Conservation (phyloP, 2,888 invertebrate genomes). For the Caenorhabditis afra region DNA sequence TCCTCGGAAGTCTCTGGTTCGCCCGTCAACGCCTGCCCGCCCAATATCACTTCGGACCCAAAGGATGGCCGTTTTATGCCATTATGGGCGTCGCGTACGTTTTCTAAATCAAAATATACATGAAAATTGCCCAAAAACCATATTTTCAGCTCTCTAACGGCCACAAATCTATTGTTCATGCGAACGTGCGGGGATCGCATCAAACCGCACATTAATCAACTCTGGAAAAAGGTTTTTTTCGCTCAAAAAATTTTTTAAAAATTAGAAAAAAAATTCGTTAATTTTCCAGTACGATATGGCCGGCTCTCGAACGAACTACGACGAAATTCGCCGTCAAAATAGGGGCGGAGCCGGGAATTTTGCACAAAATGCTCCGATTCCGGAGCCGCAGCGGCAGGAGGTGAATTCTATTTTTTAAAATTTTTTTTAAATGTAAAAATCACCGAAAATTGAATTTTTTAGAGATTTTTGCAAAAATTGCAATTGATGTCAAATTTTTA, state of each 20-base stretch:
- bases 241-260: not conserved
- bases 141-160: conserved; percentile 64
- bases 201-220: conserved; percentile 65
- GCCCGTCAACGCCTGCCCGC: conserved; percentile 72
- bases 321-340: conserved; percentile 61
- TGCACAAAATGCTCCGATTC: not conserved
- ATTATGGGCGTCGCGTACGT: conserved; percentile 71
- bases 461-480: not conserved
- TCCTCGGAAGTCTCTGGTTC: conserved; percentile 71
- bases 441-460: not conserved
- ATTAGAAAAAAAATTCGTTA: not conserved
- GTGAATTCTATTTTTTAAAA: no score
- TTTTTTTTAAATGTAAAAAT: not conserved
- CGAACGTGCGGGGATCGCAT: conserved; percentile 72
- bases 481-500: no score
- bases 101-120: conserved; percentile 10
- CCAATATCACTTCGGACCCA: conserved; percentile 75
- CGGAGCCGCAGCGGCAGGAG: not conserved
- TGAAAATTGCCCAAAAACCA: not conserved
- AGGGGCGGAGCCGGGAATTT: conserved; percentile 15
- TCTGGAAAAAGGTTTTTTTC: conserved; percentile 64
- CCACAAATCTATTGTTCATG: conserved; percentile 72
- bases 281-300: conserved; percentile 53
- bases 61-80: conserved; percentile 76
- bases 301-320: conserved; percentile 54